Base-by-base conservation (phyloP, 1,140 invertebrate genomes). In the Trachymyrmex cornetzi region DNA sequence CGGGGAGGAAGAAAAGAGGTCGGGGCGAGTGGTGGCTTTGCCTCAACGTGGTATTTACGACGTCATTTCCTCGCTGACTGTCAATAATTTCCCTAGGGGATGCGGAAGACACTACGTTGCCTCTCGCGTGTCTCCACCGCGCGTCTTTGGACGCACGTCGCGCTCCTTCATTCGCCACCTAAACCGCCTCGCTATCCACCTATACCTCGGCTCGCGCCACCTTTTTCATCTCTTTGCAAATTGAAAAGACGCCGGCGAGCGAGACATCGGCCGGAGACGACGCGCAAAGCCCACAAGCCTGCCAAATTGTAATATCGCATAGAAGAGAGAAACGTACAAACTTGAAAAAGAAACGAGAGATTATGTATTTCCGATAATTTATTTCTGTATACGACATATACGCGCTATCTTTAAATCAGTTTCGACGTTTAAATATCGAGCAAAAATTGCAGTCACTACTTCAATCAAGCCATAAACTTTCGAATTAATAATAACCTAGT, bases 81-180 rank as follows among this genome's bases (percentile, higher is more conserved):
- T 95, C 94, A 95, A 95, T 95, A 95, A 95, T 95, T 95, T 95
- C 94, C 94, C 94, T 92, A 77, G 94, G 93, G 94, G 93, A 94
- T 93, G 92, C 91, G 92, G 86, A 93, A 94, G 94, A 91, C 91
- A 93, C 85, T 82, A 71, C 38, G 66, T 66, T 61, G 85, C 85
- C 71, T 86, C 87, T 89, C 88, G 77, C 79, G 63, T 86, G 80
- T 82, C 80, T 30, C 67, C 63, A 22, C 89, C 84, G 67, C 86
- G 38, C 75, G 77, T 67, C 55, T 38, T 63, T 14, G 64, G 48
- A 67, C 77, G 63, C 7, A 27, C 86, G 24, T 84, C 87, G 50
- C 53, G 67, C 81, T 57, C 63, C 75, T 77, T 14, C 24, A 27
- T n/a, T 48, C 67, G 48, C 67, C 87, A 85, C 82, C 86, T 88